These are phyloP conservation scores for Bombus haemorrhoidalis DNA, from an alignment of 1,140 invertebrate species.

Conservation along the genomic window DNA sequence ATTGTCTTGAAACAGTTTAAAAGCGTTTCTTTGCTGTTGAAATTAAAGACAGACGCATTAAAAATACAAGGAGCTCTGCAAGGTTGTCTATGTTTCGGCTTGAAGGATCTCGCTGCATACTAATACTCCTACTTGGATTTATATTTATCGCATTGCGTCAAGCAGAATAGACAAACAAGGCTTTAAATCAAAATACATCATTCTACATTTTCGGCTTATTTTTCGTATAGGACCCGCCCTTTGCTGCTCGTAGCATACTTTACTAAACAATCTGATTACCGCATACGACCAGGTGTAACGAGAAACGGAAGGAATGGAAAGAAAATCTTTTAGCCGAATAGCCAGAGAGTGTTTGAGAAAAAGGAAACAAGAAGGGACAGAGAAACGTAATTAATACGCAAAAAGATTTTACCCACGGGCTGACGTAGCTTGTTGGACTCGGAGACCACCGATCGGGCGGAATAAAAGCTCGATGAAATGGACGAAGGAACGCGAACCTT, in stretches of 20 bases:
- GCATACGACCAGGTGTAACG: background rate
- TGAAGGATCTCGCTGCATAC: too few species aligned
- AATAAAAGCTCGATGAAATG: constrained; percentile 29
- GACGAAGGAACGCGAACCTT: constrained; percentile 9
- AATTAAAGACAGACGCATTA: too few species aligned
- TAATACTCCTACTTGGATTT: too few species aligned
- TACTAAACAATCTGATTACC: background rate
- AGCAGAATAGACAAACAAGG: too few species aligned
- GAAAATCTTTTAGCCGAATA: background rate
- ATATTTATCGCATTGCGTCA: too few species aligned
- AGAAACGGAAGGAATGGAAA: background rate
- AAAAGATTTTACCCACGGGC: constrained; percentile 28
- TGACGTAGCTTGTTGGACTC: constrained; percentile 1
- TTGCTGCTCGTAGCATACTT: background rate
- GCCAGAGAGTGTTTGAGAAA: background rate
- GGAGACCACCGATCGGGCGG: background rate
- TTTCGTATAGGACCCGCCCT: background rate
- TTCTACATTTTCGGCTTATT: background rate
- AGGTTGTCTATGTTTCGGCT: too few species aligned
- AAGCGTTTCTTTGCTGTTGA: too few species aligned
- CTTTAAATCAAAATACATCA: background rate
- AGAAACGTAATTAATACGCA: background rate
- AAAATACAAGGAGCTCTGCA: too few species aligned
- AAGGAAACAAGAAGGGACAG: background rate
- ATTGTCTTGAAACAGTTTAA: too few species aligned